Evolutionary conservation across 2,888 invertebrate genomes (phyloP), one percentile per base, ranked within the genome.

Genomic region (Limenitis camilla): DNA sequence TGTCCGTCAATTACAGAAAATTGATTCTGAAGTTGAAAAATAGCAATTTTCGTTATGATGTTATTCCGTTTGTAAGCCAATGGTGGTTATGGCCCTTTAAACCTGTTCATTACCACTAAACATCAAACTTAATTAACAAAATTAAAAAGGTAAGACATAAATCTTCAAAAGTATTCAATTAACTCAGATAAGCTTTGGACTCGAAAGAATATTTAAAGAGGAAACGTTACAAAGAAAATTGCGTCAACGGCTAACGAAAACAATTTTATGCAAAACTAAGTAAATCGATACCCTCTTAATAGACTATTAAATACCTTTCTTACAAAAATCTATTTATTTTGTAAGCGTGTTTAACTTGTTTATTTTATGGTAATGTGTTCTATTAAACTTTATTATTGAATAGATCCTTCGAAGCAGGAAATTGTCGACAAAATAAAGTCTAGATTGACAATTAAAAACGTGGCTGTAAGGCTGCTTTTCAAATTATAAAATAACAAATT

Each of bases 201-300:
- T 61, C 65, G 64, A 65, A 66, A 61, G 65, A 67, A 67, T 65
- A 65, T 62, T 64, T 59, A 56, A 59, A 61, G 54, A 56, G 55
- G 44, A 45, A 46, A 53, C 40, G 55, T 58, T 53, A 55, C 59
- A 53, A 53, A 56, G 59, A 58, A 61, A 59, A 60, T 61, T 52
- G 56, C 62, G 57, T 57, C 67, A 60, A 58, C 60, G 65, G 64
- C 63, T 73, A 74, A 76, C 70, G 60, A 56, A 79, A 78, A 74
- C 76, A 76, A 78, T 79, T 74, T 69, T 68, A 77, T 77, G 77
- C 67, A 74, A 78, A 78, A 65, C 62, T 68, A 62, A 62, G 60
- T 61, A 60, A 62, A 65, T 62, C 65, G 58, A 61, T 61, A 59
- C 57, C 56, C 52, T 43, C 53, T 61, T 61, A 59, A 64, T 64